Evolutionary conservation across 30 jellyfish, hydroid and myxozoan species (phyloP).

Genomic region (Catostylus mosaicus): DNA sequence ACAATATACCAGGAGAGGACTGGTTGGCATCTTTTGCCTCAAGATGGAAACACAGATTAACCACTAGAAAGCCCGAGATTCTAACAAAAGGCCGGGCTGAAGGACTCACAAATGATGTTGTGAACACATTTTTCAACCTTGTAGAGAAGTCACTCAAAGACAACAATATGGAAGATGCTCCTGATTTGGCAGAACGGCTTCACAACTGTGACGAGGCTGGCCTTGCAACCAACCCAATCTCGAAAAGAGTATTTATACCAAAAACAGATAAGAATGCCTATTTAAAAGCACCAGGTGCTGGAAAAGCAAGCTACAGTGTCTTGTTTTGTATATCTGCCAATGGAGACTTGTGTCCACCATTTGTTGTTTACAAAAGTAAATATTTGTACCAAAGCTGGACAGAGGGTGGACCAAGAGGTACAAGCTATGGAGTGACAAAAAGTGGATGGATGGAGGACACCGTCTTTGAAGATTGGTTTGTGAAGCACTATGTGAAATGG

Average conservation of each 20-base stretch:
- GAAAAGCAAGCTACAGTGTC: slow-evolving; percentile 58
- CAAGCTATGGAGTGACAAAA: slow-evolving; percentile 46
- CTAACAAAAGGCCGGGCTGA: slow-evolving; percentile 62
- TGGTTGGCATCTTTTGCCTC: slow-evolving; percentile 39
- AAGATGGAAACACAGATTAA: slow-evolving; percentile 36
- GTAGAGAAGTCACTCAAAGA: slow-evolving; percentile 4
- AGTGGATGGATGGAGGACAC: slow-evolving; percentile 74
- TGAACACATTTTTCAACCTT: slow-evolving; percentile 22
- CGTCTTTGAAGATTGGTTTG: slow-evolving; percentile 60
- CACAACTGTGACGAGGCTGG: slow-evolving; percentile 71
- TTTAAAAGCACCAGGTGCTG: slow-evolving; percentile 35
- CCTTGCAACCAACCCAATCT: slow-evolving; percentile 40
- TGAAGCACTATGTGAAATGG: slow-evolving; percentile 29
- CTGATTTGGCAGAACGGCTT: slow-evolving; percentile 48
- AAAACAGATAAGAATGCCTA: slow-evolving; percentile 44
- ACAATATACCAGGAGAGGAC: slow-evolving; percentile 57
- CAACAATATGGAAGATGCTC: slow-evolving; percentile 29
- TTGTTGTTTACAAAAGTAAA: slow-evolving; percentile 63
- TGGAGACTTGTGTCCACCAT: slow-evolving; percentile 54
- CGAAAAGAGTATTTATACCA: slow-evolving; percentile 48
- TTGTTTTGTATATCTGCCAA: slow-evolving; percentile 58
- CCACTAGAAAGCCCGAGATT: slow-evolving; percentile 56
- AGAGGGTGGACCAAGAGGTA: slow-evolving; percentile 55
- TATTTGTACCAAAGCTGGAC: slow-evolving; percentile 62
- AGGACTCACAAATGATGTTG: slow-evolving; percentile 20